These are phyloP conservation scores for Manduca sexta DNA, from an alignment of 1,140 invertebrate genomes.

Conservation along the genomic window DNA sequence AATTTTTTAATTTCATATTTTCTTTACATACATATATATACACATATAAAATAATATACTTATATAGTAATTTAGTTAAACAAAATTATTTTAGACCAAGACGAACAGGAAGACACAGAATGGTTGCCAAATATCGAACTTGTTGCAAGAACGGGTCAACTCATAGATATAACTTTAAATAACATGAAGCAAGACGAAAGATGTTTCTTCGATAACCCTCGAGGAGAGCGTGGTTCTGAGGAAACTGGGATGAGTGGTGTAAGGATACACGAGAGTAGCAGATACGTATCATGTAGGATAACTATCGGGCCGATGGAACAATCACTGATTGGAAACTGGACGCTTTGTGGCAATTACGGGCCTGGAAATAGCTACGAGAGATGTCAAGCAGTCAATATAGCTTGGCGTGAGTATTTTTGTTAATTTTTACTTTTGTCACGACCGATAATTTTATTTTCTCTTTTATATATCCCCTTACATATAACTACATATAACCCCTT, in stretches of 20 bases:
- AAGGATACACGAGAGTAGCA: conserved; percentile 4
- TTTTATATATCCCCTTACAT: too few relatives aligned
- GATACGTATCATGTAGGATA: conserved; percentile 20
- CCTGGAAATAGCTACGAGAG: not conserved
- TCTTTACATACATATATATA: too few relatives aligned
- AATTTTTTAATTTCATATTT: too few relatives aligned
- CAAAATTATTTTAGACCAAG: too few relatives aligned
- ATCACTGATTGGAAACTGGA: conserved; percentile 15
- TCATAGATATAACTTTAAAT: conserved; percentile 15
- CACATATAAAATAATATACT: too few relatives aligned
- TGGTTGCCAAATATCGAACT: conserved; percentile 3
- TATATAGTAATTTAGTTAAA: too few relatives aligned
- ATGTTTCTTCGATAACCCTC: conserved; percentile 11
- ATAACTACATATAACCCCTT: too few relatives aligned
- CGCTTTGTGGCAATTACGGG: conserved; percentile 11
- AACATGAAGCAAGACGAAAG: conserved; percentile 12
- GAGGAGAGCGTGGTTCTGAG: not conserved
- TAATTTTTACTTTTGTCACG: too few relatives aligned
- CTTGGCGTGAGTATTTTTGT: too few relatives aligned
- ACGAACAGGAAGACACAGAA: too few relatives aligned
- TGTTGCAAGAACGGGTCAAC: conserved; percentile 1
- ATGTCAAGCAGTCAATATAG: conserved; percentile 17
- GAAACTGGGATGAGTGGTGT: conserved; percentile 6
- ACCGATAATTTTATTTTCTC: too few relatives aligned
- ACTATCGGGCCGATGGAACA: conserved; percentile 19